Evolutionary conservation across 23 tunicate species (phyloP), one percentile per base, ranked within the genome.

Genomic region (Phallusia fumigata): DNA sequence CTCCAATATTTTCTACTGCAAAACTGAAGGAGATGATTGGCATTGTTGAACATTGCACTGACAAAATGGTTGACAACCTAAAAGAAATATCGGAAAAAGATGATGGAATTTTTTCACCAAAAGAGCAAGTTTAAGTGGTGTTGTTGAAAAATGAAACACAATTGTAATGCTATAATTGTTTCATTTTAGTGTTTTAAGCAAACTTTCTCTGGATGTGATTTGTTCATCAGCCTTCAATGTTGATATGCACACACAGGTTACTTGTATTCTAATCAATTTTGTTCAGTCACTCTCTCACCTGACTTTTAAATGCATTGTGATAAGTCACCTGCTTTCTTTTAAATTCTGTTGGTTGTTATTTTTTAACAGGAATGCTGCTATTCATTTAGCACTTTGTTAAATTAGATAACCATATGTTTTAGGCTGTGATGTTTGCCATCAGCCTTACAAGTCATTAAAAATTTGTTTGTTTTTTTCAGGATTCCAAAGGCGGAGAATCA

Each of bases 21-120:
- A 92, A 92, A 45, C 80, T 92, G 65, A 84, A 84, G 65, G 85
- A 88, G 65, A 92, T 92, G 97, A 35, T 78, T 69, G 84, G 84
- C 2, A 87, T 92, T 64, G 34, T 84, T 32, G 89, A 92, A 45
- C 21, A 74, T 21, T 88, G 97, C 44, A 79, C 76, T 73, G 92
- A 84, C 74, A 53, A 44, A 21, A 76, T 86, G 28, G 78, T 84
- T 16, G 52, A 76, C 12, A 81, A 35, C 19, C 65, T 92, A 8
- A 35, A 88, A 35, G 80, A 80, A 45, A 28, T 32, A 18, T 6
- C 65, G 0, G 31, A 84, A 40, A 76, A 84, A 26, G 65, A 80
- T 30, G 81, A 81, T 47, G 97, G 92, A 18, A 76, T 74, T 11
- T 88, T 92, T 78, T 75, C 78, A 15, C 26, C 92, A 15, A 87